Base-by-base conservation (phyloP, 2,797 vertebrate species). In the Graptemys geographica region DNA sequence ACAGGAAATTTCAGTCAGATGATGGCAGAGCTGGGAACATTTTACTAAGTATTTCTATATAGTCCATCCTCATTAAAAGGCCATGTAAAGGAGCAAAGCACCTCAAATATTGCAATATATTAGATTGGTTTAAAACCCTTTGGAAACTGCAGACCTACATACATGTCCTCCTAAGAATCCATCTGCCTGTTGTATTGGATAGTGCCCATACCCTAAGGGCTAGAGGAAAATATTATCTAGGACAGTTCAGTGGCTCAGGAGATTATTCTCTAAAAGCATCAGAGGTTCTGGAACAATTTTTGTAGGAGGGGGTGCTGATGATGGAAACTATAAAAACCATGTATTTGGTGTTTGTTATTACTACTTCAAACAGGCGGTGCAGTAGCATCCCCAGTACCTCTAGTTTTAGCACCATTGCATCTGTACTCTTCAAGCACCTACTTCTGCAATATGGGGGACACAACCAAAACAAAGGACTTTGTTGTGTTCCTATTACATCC, bases 1-100 rank as follows among this genome's bases (percentile, higher is more conserved):
- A 53, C 89, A 96, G 90, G 93, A 94, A 92, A 94, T 93, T 94
- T 96, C 89, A 82, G 89, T 53, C 83, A 74, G 96, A 90, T 41
- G 89, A 89, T 86, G 56, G 81, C 62, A 90, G 79, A 88, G 83
- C 85, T 94, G 93, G 96, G 84, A 96, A 88, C 87, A 83, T 89
- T 92, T 96, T 94, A 56, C 72, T 55, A 19, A 65, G 89, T 44
- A 55, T 88, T 59, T 37, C 83, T 93, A 89, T 37, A 33, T 47
- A 86, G 89, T 72, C 81, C 84, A 82, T 59, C 82, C 86, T 91
- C 81, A 89, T 79, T 89, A 91, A 93, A 78, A 84, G 81, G 49
- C 93, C 81, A 52, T 5, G 1, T 6, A 44, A 53, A 81, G 89
- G 51, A 62, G 90, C 82, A 52, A 80, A 74, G 56, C 83, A 87